These are phyloP conservation scores for Schlechtendalia chinensis DNA, from an alignment of 1,140 invertebrate genomes.

Conservation along the genomic window DNA sequence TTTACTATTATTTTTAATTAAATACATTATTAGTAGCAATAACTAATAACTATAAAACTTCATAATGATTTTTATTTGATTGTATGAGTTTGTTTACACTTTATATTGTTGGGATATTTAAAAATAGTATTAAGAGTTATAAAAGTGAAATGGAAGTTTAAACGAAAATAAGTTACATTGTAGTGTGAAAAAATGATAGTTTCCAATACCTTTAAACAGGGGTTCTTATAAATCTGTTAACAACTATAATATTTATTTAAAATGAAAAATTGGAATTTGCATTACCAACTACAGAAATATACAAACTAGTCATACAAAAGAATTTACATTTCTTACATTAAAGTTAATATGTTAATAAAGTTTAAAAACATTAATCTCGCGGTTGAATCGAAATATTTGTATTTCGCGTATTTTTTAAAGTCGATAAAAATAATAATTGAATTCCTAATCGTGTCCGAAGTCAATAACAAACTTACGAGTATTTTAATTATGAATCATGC, in stretches of 20 bases:
- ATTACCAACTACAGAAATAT: not conserved
- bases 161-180: no score
- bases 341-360: not conserved
- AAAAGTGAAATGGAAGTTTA: no score
- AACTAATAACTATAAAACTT: conserved; percentile 5
- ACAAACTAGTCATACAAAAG: no score
- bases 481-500: no score
- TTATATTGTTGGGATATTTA: not conserved
- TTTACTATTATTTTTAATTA: not conserved
- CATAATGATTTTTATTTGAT: not conserved
- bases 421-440: no score
- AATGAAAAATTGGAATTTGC: not conserved
- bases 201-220: not conserved
- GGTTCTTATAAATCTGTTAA: no score
- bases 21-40: not conserved
- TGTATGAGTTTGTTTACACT: not conserved
- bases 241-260: not conserved
- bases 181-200: not conserved
- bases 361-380: not conserved
- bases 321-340: no score
- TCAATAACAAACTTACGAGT: no score
- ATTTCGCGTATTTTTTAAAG: no score
- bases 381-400: not conserved
- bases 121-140: not conserved
- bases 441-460: no score